Base-by-base conservation (phyloP, 2,113 vertebrate genomes). In the Pleuronectes platessa region DNA sequence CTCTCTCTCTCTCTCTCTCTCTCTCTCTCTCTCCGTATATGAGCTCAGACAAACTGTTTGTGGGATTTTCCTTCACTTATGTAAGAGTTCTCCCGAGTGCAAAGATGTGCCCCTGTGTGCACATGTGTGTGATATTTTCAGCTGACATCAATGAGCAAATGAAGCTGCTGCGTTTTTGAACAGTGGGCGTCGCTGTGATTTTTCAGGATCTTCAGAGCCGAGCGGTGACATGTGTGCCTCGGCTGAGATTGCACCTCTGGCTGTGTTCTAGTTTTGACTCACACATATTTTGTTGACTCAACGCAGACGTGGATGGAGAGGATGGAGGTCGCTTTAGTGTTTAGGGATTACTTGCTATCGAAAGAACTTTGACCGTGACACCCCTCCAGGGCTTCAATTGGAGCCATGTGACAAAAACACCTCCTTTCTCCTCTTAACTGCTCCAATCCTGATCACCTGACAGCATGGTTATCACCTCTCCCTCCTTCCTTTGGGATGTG, bases 111-210 rank as follows among this genome's bases (percentile, higher is more conserved):
- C 24, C 23, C 42, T 1, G 11, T 20, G 20, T 67, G 75, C 74
- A 70, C 74, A 71, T 74, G 60, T 65, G 54, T 27, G 61, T 51
- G 64, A 80, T 67, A 66, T 76, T 78, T 81, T 68, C 40, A 54
- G 56, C 40, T 21, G 26, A 73, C 78, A 85, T 89, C 68, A 74
- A 87, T 75, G 72, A 84, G 79, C 67, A 79, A 88, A 88, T 86
- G 70, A 78, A 65, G 65, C 60, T 17, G 64, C 62, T 27, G 26
- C 26, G 21, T 84, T 71, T 68, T 60, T 71, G 37, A 69, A 42
- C 71, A 75, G 49, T 2, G 26, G 68, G 65, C 42, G 24, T 0
- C 31, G 31, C 59, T 56, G 49, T 18, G 42, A 74, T 64, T 49
- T 75, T 63, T 74, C 74, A 40, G 31, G 10, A 2, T 71, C 65